Conservation (phyloP, 2,113 vertebrate species). For the Sardina pilchardus region DNA sequence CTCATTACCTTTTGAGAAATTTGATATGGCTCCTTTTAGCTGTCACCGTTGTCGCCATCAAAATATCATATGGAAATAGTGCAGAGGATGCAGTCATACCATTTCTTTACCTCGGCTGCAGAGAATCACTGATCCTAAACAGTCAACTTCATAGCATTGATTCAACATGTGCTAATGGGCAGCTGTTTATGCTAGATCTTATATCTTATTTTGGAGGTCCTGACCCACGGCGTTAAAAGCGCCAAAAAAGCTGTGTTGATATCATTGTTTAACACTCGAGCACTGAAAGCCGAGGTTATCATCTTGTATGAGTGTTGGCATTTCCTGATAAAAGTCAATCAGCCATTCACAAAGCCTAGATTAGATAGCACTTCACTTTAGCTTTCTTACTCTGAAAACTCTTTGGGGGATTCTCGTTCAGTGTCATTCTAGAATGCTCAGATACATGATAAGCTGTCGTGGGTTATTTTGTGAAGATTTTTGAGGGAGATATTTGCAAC, state of each 20-base stretch:
- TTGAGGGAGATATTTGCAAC: not conserved
- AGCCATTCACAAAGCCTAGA: not conserved
- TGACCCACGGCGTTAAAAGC: not conserved
- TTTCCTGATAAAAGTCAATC: constrained; percentile 15
- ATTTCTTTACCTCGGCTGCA: not conserved
- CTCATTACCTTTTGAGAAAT: not conserved
- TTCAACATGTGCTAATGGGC: not conserved
- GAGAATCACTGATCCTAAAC: not conserved
- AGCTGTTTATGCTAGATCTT: not conserved
- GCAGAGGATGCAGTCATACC: not conserved
- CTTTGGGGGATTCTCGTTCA: not conserved
- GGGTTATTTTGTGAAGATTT: constrained; percentile 8
- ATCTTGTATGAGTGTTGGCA: not conserved
- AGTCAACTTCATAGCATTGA: not conserved
- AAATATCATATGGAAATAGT: not conserved
- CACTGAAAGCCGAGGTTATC: not conserved
- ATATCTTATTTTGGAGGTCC: not conserved
- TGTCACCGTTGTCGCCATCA: not conserved
- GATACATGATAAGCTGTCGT: not conserved
- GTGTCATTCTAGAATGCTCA: not conserved
- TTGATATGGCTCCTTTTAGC: not conserved
- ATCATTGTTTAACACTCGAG: constrained; percentile 8
- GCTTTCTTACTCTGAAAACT: not conserved
- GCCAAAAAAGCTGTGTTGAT: not conserved
- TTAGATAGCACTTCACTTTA: not conserved